phyloP scores from a whole-genome alignment of 1,140 invertebrate genomes.

The Drosophila biarmipes region DNA sequence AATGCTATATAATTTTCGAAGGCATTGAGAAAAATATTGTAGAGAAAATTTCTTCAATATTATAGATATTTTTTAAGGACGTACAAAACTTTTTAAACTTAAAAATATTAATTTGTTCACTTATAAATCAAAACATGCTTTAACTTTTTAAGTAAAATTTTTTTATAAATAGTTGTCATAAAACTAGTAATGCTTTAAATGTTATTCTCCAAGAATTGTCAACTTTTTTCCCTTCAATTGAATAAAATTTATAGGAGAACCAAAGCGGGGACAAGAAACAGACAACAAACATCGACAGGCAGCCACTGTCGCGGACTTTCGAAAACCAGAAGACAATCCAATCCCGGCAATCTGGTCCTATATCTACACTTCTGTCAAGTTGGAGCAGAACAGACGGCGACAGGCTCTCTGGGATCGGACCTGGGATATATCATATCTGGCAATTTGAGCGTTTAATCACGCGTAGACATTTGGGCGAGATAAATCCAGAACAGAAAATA shows the following conservation, averaged over 20 bases:
- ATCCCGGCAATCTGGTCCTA: constrained; percentile 19
- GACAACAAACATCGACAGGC: constrained; percentile 44
- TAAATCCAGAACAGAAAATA: constrained; percentile 47
- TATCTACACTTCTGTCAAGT: constrained; percentile 31
- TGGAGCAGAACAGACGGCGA: constrained; percentile 32
- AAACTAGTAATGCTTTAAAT: not conserved
- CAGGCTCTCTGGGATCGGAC: constrained; percentile 24
- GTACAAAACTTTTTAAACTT: too few species aligned
- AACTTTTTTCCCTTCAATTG: constrained; percentile 1
- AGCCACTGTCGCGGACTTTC: constrained; percentile 28
- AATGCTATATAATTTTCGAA: not conserved
- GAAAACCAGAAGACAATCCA: constrained; percentile 42
- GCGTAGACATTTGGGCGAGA: constrained; percentile 74
- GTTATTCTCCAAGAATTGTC: not conserved
- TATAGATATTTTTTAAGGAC: too few species aligned
- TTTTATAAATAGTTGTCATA: not conserved
- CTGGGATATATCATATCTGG: constrained; percentile 72
- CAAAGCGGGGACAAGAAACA: constrained; percentile 28
- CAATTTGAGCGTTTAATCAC: constrained; percentile 80
- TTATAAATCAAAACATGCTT: too few species aligned
- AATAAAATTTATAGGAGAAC: constrained; percentile 28
- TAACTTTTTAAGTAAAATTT: too few species aligned
- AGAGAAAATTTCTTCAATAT: too few species aligned
- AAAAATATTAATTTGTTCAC: too few species aligned
- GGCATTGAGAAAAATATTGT: not conserved